Evolutionary conservation across 2,888 invertebrate genomes (phyloP).

Genomic region (Pristionchus exspectatus): DNA sequence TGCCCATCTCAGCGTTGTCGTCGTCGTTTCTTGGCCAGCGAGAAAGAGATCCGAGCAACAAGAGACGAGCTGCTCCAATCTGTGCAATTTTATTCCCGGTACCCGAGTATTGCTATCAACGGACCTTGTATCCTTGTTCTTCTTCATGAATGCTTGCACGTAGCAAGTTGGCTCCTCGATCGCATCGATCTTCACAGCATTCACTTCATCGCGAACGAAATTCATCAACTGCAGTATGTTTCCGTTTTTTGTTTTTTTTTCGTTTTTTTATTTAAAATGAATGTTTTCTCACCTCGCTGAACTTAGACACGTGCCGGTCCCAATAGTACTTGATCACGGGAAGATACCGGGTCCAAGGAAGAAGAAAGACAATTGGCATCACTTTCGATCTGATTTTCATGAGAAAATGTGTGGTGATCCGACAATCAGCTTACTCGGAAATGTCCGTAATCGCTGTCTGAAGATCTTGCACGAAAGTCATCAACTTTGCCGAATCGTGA

Average conservation of each 20-base stretch:
- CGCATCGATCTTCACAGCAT: neutral
- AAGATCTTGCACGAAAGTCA: neutral
- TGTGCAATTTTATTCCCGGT: neutral
- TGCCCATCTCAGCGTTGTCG: conserved; percentile 64
- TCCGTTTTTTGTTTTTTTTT: too few species aligned
- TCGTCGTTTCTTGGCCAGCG: conserved; percentile 68
- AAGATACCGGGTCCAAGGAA: neutral
- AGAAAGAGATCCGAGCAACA: conserved; percentile 64
- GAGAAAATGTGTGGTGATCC: too few species aligned
- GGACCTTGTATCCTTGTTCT: neutral
- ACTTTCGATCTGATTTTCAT: neutral
- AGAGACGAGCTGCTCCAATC: neutral
- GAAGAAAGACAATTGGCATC: neutral
- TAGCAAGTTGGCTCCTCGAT: neutral
- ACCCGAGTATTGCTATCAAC: too few species aligned
- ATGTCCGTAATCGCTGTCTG: neutral
- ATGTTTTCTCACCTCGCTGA: neutral
- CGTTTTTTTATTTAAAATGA: neutral
- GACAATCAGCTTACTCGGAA: neutral
- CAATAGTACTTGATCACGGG: neutral
- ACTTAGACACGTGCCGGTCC: neutral
- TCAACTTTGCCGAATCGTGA: neutral
- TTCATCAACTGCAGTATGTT: neutral
- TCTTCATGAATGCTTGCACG: neutral
- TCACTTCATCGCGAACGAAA: neutral